Conservation (phyloP, 2,113 vertebrate genomes). For the Callopanchax toddi region DNA sequence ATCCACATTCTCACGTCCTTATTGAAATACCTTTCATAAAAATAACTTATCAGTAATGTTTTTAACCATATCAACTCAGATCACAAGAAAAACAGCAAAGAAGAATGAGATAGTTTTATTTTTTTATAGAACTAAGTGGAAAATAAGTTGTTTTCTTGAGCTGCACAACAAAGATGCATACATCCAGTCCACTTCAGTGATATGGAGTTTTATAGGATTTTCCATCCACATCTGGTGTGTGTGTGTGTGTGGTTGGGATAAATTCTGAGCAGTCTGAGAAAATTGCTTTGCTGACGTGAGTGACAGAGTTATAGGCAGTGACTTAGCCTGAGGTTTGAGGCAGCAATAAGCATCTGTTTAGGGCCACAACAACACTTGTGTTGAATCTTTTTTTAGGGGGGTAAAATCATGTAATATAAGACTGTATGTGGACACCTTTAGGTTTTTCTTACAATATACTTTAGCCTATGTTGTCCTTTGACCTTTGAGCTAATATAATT, state of each 20-base stretch:
- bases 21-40: neutral
- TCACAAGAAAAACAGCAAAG: neutral
- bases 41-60: no score
- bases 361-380: constrained; percentile 27
- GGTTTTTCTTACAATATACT: neutral
- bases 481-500: neutral
- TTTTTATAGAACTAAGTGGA: constrained; percentile 10
- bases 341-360: constrained; percentile 39
- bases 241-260: constrained; percentile 67
- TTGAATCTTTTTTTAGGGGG: neutral
- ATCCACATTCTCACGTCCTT: neutral
- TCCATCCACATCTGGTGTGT: constrained; percentile 77
- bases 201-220: constrained; percentile 74
- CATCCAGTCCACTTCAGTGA: constrained; percentile 64
- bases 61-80: neutral
- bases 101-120: neutral
- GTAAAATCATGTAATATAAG: neutral
- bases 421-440: no score
- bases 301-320: constrained; percentile 67
- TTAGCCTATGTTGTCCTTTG: neutral
- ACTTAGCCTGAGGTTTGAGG: constrained; percentile 59
- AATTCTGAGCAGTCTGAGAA: constrained; percentile 79
- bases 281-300: constrained; percentile 71
- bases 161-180: constrained; percentile 55
- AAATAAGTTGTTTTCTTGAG: no score